Conservation (phyloP, 2,888 invertebrate genomes). For the Caradrina kadenii region DNA sequence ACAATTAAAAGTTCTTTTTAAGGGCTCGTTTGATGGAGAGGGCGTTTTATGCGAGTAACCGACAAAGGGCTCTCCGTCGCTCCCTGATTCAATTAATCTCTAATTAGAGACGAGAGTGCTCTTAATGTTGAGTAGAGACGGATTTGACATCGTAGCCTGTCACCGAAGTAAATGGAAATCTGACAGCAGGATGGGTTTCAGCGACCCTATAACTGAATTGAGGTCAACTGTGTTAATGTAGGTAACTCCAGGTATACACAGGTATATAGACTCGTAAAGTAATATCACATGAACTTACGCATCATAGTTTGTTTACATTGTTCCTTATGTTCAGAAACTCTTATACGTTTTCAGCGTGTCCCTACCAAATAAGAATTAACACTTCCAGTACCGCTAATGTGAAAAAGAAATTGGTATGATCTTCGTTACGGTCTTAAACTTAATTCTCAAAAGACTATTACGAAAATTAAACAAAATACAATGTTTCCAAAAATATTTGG, state of each 20-base stretch:
- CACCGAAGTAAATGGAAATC: constrained; percentile 85
- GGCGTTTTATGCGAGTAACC: constrained; percentile 71
- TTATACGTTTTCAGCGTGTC: not conserved
- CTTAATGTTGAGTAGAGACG: constrained; percentile 84
- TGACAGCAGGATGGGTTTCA: constrained; percentile 81
- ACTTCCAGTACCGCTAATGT: no score
- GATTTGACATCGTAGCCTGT: constrained; percentile 86
- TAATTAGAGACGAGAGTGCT: constrained; percentile 89
- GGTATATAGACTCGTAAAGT: constrained; percentile 36
- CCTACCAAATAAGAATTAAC: not conserved
- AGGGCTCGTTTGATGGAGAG: constrained; percentile 60
- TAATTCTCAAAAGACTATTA: no score
- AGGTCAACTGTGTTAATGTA: constrained; percentile 75
- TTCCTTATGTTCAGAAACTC: not conserved
- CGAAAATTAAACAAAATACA: no score
- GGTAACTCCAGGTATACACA: constrained; percentile 38
- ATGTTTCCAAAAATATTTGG: no score
- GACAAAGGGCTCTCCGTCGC: constrained; percentile 80
- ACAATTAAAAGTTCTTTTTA: constrained; percentile 60
- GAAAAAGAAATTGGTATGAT: no score
- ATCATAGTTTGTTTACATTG: constrained; percentile 5
- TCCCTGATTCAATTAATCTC: constrained; percentile 87
- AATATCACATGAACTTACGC: constrained; percentile 15
- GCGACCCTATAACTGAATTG: constrained; percentile 73
- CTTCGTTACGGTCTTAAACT: no score